Conservation (phyloP, 2,888 invertebrate species). For the Apoderus coryli region DNA sequence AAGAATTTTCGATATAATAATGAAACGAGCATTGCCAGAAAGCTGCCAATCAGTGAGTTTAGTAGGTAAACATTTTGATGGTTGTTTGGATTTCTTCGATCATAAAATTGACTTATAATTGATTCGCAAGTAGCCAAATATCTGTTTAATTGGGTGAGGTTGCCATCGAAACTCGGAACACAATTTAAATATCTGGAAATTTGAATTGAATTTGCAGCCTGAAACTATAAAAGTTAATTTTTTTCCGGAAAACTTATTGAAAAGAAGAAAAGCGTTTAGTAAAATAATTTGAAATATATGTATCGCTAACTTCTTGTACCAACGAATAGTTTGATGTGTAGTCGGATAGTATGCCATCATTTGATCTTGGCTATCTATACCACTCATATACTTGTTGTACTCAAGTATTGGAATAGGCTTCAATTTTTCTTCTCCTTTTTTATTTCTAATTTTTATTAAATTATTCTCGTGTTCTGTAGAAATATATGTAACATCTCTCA, state of each 20-base stretch:
- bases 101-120: too few species aligned
- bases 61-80: too few species aligned
- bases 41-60: too few species aligned
- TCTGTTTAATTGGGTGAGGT: too few species aligned
- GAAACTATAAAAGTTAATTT: constrained; percentile 5
- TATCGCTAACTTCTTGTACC: constrained; percentile 16
- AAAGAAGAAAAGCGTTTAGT: constrained; percentile 14
- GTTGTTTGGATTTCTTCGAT: too few species aligned
- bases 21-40: too few species aligned
- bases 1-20: too few species aligned
- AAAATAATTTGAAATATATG: constrained; percentile 16
- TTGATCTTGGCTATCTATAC: constrained; percentile 10
- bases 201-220: constrained; percentile 1
- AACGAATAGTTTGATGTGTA: constrained; percentile 15
- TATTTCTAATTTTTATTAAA: constrained; percentile 10
- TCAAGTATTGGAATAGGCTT: not conserved
- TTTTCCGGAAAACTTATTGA: constrained; percentile 9
- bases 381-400: constrained; percentile 2
- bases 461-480: constrained; percentile 15
- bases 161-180: too few species aligned
- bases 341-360: constrained; percentile 14
- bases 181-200: too few species aligned
- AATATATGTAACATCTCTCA: constrained; percentile 16
- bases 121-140: too few species aligned
- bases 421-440: constrained; percentile 1